phyloP scores from a whole-genome alignment of 2,797 vertebrate genomes.

The Anguilla obscura region DNA sequence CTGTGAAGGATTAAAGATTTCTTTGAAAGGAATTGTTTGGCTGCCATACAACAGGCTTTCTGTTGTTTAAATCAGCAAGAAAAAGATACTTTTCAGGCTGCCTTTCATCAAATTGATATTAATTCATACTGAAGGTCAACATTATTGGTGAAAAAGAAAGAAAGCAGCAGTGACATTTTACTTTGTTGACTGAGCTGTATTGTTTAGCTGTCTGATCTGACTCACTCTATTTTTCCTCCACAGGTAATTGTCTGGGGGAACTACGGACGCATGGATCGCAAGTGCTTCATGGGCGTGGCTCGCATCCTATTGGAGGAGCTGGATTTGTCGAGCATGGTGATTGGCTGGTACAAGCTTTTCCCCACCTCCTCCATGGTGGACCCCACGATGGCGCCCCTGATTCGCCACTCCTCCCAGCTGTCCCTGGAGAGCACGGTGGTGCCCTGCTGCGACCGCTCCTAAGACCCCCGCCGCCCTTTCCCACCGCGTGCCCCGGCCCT shows the following conservation, averaged over 20 bases:
- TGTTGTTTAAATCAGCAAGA: neutral
- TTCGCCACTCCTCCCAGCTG: conserved; percentile 97
- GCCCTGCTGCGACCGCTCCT: conserved; percentile 94
- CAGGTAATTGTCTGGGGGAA: conserved; percentile 99
- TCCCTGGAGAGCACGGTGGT: conserved; percentile 97
- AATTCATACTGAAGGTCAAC: neutral
- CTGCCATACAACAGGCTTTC: neutral
- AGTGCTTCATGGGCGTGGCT: conserved; percentile 98
- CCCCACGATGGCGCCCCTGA: conserved; percentile 88
- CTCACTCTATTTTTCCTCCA: neutral
- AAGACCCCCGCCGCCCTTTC: conserved; percentile 66
- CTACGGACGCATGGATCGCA: conserved; percentile 97
- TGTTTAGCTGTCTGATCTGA: neutral
- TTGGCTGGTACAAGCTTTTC: conserved; percentile 99
- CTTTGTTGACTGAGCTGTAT: neutral
- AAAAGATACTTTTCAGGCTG: neutral
- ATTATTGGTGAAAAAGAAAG: neutral
- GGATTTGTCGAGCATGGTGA: conserved; percentile 92
- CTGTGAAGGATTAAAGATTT: neutral
- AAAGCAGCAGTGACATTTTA: neutral
- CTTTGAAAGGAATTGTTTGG: neutral
- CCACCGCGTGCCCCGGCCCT: conserved; percentile 65
- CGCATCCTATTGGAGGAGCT: conserved; percentile 96
- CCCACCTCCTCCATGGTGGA: conserved; percentile 99
- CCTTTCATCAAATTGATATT: neutral